phyloP scores from a whole-genome alignment of 2,888 invertebrate genomes.

The Drosophila subquinaria region DNA sequence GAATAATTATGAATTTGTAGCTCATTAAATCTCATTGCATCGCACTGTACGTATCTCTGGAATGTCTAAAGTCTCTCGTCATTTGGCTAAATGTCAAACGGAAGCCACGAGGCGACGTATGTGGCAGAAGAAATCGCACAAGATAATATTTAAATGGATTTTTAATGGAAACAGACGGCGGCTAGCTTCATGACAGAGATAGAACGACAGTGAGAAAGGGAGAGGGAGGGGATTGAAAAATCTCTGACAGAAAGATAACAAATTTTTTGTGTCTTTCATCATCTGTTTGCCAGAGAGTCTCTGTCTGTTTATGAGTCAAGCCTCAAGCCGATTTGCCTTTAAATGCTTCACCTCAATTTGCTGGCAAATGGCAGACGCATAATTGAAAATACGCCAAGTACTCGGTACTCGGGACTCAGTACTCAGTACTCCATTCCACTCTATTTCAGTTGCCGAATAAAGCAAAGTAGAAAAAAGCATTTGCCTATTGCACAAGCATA shows the following conservation, averaged over 20 bases:
- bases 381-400: conserved; percentile 41
- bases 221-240: conserved; percentile 27
- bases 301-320: conserved; percentile 47
- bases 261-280: conserved; percentile 41
- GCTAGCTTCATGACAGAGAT: conserved; percentile 27
- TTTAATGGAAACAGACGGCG: conserved; percentile 71
- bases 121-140: conserved; percentile 48
- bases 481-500: conserved; percentile 44
- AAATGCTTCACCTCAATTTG: conserved; percentile 71
- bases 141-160: conserved; percentile 76
- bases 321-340: conserved; percentile 63
- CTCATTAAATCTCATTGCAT: conserved; percentile 37
- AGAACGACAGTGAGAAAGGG: background rate
- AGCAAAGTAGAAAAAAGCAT: conserved; percentile 1
- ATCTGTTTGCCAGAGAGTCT: conserved; percentile 11
- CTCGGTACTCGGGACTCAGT: conserved; percentile 4
- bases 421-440: conserved; percentile 27
- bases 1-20: conserved; percentile 23
- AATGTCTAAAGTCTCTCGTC: conserved; percentile 37
- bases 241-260: conserved; percentile 58
- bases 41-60: conserved; percentile 15
- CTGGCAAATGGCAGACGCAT: conserved; percentile 54
- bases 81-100: conserved; percentile 73
- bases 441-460: conserved; percentile 10
- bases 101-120: conserved; percentile 43